These are phyloP conservation scores for Vireo altiloquus DNA, from an alignment of 2,113 vertebrate species.

Conservation along the genomic window DNA sequence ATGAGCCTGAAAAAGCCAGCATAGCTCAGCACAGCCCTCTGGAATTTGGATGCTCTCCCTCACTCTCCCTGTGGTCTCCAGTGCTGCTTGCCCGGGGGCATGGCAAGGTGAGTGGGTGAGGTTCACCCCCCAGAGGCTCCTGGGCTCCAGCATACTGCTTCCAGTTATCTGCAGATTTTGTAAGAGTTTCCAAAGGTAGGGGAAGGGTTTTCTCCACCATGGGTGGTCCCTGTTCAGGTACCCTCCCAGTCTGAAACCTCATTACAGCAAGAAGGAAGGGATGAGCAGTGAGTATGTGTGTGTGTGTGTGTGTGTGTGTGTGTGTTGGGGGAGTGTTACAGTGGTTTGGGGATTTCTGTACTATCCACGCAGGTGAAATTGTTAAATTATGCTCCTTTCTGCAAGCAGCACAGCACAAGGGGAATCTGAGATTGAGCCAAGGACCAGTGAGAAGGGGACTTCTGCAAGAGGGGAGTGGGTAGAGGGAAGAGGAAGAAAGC, in stretches of 20 bases:
- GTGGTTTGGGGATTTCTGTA: not conserved
- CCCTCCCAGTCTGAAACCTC: not conserved
- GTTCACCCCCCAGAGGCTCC: not conserved
- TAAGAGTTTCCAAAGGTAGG: not conserved
- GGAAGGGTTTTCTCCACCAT: not conserved
- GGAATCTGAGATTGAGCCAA: not conserved
- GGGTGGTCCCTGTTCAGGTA: slow-evolving; percentile 12
- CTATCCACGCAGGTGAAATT: not conserved
- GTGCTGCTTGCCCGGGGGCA: not conserved
- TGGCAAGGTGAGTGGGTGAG: not conserved
- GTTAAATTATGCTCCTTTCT: not conserved
- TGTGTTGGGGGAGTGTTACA: not conserved
- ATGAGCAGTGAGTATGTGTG: not conserved
- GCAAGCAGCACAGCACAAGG: not conserved
- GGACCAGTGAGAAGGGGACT: not conserved
- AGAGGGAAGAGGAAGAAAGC: not conserved
- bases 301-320: not conserved
- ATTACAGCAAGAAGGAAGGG: not conserved
- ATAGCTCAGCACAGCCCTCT: not conserved
- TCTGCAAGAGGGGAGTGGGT: accelerated
- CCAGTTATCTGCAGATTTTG: not conserved
- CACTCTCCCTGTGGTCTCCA: not conserved
- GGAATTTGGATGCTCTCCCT: slow-evolving; percentile 22
- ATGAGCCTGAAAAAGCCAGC: not conserved
- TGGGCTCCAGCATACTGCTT: not conserved